phyloP scores from a whole-genome alignment of 2,113 vertebrate genomes.

The Chlamydotis undulata region DNA sequence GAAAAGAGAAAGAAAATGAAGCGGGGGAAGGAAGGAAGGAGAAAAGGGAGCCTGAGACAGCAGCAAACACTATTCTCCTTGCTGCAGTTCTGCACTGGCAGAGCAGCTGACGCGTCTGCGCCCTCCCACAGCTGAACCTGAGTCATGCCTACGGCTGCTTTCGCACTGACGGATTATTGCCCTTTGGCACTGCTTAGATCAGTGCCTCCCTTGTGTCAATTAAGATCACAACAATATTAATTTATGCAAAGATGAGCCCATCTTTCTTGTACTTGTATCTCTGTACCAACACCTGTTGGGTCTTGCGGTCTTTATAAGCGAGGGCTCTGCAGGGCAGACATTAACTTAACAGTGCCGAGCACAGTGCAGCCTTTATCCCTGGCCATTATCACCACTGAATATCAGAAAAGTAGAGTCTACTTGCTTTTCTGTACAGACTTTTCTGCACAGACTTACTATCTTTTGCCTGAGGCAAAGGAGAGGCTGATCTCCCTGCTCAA shows the following conservation, averaged over 20 bases:
- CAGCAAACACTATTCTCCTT: not conserved
- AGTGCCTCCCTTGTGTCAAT: not conserved
- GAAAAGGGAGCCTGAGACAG: not conserved
- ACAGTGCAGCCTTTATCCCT: not conserved
- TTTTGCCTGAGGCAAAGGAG: not conserved
- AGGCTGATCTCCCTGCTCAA: not conserved
- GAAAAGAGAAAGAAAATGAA: not conserved
- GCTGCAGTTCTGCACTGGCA: not conserved
- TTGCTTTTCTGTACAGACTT: not conserved
- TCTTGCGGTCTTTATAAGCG: not conserved
- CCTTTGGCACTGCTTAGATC: not conserved
- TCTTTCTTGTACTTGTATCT: not conserved
- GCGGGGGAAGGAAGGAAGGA: not conserved
- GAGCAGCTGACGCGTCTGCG: not conserved
- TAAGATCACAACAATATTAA: not conserved
- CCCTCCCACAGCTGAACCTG: not conserved
- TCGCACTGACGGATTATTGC: not conserved
- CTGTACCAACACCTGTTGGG: not conserved
- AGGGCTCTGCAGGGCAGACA: not conserved
- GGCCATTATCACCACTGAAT: not conserved
- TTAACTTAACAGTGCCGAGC: not conserved
- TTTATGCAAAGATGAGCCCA: not conserved
- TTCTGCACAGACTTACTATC: not conserved
- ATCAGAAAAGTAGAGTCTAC: constrained; percentile 4
- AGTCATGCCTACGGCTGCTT: not conserved